A percentile compares a stretch with the other conserved stretches of the same genome.
Conservation (phyloP, 2,888 invertebrate species). For the Clanis bilineata region DNA sequence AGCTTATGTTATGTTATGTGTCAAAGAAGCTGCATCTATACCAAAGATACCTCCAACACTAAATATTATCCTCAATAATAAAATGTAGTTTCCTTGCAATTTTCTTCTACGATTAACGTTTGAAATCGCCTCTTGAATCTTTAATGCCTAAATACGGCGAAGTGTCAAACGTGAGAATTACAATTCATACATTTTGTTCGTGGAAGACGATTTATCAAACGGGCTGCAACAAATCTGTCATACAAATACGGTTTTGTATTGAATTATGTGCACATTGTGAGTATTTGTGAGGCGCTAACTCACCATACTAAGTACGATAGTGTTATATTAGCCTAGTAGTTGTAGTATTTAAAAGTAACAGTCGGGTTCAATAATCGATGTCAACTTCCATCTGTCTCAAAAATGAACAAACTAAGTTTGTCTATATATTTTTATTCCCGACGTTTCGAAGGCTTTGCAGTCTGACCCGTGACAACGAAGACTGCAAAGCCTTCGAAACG, state of each 20-base stretch:
- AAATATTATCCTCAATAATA: neutral
- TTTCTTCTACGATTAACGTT: neutral
- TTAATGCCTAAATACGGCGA: constrained; percentile 3
- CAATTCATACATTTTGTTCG: constrained; percentile 4
- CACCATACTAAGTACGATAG: neutral
- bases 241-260: neutral
- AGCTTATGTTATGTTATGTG: no score
- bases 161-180: neutral
- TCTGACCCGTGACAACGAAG: no score
- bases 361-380: no score
- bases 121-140: neutral
- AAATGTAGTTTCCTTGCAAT: neutral
- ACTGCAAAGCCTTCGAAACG: no score
- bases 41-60: no score
- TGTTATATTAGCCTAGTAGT: no score
- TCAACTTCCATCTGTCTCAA: no score
- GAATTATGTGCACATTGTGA: neutral
- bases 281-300: neutral
- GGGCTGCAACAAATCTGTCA: constrained; percentile 5
- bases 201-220: constrained; percentile 1
- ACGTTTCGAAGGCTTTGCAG: no score
- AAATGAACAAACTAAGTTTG: no score
- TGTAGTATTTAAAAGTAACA: no score
- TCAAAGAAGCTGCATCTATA: no score
- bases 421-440: no score